A percentile compares a stretch with the other conserved stretches of the same genome.
phyloP scores from a whole-genome alignment of 2,113 vertebrate species.

The Melanostigma gelatinosum region DNA sequence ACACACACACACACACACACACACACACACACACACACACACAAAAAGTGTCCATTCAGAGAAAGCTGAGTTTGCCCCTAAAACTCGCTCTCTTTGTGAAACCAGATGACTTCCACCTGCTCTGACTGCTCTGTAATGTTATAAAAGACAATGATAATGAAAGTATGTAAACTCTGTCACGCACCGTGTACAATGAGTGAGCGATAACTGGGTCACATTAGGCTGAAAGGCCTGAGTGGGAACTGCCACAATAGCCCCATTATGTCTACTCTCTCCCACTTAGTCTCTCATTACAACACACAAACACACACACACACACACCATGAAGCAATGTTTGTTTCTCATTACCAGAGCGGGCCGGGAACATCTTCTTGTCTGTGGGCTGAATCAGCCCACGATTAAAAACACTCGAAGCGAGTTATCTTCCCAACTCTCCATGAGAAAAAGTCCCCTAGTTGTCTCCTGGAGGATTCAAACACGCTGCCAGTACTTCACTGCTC shows the following conservation, averaged over 20 bases:
- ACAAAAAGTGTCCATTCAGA: slow-evolving; percentile 65
- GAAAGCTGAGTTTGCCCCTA: slow-evolving; percentile 37
- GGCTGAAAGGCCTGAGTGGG: slow-evolving; percentile 10
- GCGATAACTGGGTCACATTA: slow-evolving; percentile 37
- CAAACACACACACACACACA: slow-evolving; percentile 11
- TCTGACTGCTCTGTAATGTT: slow-evolving; percentile 3
- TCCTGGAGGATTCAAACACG: slow-evolving; percentile 30
- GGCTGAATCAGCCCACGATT: slow-evolving; percentile 34
- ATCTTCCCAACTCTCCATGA: slow-evolving; percentile 29
- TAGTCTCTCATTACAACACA: not conserved
- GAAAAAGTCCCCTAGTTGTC: slow-evolving; percentile 32
- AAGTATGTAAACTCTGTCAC: not conserved
- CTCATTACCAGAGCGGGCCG: slow-evolving; percentile 58
- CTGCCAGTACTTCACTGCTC: slow-evolving; percentile 18
- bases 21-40: slow-evolving; percentile 23
- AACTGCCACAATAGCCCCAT: slow-evolving; percentile 61
- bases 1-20: slow-evolving; percentile 17
- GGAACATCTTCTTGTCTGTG: slow-evolving; percentile 35
- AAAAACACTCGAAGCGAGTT: slow-evolving; percentile 33
- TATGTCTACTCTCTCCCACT: slow-evolving; percentile 44
- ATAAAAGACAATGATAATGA: not conserved
- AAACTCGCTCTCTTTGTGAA: slow-evolving; percentile 20
- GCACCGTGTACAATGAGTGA: not conserved
- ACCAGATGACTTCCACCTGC: slow-evolving; percentile 51
- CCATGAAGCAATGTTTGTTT: slow-evolving; percentile 42